A percentile compares a stretch with the other conserved stretches of the same genome.
Conservation (phyloP, 2,888 invertebrate species). For the Idaea biselata region DNA sequence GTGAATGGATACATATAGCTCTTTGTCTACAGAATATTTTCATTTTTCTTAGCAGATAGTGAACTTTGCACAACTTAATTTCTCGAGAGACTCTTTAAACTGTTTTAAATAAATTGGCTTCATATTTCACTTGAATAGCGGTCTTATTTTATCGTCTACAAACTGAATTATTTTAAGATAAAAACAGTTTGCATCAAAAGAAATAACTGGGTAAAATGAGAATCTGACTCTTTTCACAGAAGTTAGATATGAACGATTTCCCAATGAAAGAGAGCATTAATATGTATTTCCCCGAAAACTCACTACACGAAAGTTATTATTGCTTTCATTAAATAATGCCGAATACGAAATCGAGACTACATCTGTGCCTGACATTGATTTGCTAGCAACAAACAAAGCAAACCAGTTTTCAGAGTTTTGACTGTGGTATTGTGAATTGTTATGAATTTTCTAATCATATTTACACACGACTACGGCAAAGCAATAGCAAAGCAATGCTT, state of each 20-base stretch:
- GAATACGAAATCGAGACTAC: neutral
- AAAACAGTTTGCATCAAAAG: no score
- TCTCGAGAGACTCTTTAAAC: neutral
- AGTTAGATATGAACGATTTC: no score
- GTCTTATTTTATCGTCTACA: neutral
- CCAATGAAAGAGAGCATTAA: no score
- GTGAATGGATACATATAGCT: neutral
- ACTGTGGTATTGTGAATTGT: no score
- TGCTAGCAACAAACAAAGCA: neutral
- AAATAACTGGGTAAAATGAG: no score
- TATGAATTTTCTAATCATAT: no score
- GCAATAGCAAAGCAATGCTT: no score
- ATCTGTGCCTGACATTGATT: constrained; percentile 1
- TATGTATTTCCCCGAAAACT: no score
- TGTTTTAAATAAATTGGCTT: neutral
- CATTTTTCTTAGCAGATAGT: neutral
- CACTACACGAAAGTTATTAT: neutral
- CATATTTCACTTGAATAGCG: neutral
- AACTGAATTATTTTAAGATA: neutral
- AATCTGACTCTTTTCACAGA: no score
- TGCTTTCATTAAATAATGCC: neutral
- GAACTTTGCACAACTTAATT: neutral
- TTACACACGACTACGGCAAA: no score
- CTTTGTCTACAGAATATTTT: neutral
- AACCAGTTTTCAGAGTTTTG: no score